phyloP scores from a whole-genome alignment of 2,797 vertebrate species.

The Ctenochaetus hawaiiensis region DNA sequence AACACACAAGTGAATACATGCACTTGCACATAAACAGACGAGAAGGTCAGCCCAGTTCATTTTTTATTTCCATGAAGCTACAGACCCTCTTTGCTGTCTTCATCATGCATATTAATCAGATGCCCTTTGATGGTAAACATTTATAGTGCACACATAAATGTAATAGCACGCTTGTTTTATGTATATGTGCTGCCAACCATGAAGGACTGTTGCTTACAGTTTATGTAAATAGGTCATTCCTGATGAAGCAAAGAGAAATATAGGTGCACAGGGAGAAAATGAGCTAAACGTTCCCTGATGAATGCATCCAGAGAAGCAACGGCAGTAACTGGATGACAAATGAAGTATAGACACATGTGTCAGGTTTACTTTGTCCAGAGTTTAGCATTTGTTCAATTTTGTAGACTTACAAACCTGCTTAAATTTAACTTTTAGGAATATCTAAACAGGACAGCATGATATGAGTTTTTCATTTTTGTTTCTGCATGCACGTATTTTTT shows the following conservation, averaged over 20 bases:
- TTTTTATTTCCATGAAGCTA: conserved; percentile 1
- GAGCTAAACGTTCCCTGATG: conserved; percentile 10
- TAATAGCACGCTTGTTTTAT: conserved; percentile 34
- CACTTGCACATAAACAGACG: conserved; percentile 2
- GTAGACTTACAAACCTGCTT: background rate
- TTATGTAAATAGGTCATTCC: conserved; percentile 61
- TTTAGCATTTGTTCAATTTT: background rate
- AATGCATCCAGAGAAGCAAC: background rate
- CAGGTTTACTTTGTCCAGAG: background rate
- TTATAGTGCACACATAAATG: conserved; percentile 47
- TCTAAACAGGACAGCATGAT: too few species aligned
- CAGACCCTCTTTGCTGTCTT: conserved; percentile 23
- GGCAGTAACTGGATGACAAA: background rate
- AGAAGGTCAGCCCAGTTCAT: conserved; percentile 30
- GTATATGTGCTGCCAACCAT: conserved; percentile 51
- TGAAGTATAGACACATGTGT: background rate
- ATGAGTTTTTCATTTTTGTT: too few species aligned
- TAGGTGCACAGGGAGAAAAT: background rate
- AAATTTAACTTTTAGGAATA: background rate
- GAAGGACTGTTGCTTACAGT: conserved; percentile 33
- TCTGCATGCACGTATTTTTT: too few species aligned
- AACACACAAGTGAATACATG: background rate
- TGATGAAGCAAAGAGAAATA: conserved; percentile 28
- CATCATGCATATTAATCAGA: conserved; percentile 65
- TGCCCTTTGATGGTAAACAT: conserved; percentile 70